Evolutionary conservation across 1,140 invertebrate genomes (phyloP).

Genomic region (Oryzaephilus surinamensis): DNA sequence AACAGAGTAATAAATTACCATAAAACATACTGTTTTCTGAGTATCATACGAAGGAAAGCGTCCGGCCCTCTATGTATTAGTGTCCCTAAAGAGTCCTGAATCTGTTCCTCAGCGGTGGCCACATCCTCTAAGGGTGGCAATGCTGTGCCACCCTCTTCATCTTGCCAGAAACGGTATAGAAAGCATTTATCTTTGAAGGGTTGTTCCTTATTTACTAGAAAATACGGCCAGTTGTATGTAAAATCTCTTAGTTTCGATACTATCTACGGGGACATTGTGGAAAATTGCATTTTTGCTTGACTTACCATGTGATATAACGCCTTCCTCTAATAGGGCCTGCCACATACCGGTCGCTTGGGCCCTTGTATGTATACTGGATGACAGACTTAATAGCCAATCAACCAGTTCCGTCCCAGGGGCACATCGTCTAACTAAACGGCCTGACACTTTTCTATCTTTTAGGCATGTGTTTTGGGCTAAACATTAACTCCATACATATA

Average conservation of each 20-base stretch:
- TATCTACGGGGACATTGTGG: neutral
- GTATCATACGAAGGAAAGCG: slow-evolving; percentile 68
- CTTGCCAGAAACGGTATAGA: slow-evolving; percentile 69
- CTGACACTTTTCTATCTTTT: slow-evolving; percentile 46
- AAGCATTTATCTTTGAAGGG: slow-evolving; percentile 78
- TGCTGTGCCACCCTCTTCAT: slow-evolving; percentile 46
- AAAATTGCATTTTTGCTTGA: slow-evolving; percentile 1
- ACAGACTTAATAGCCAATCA: slow-evolving; percentile 60
- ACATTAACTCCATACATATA: slow-evolving; percentile 26
- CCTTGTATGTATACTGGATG: slow-evolving; percentile 47
- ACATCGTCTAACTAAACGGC: slow-evolving; percentile 46
- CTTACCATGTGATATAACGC: slow-evolving; percentile 66
- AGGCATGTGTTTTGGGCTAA: slow-evolving; percentile 42
- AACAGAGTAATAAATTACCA: neutral
- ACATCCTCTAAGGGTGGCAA: slow-evolving; percentile 46
- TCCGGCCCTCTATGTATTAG: slow-evolving; percentile 62
- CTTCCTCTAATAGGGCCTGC: slow-evolving; percentile 76
- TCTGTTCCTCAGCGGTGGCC: slow-evolving; percentile 53
- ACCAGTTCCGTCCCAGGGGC: slow-evolving; percentile 60
- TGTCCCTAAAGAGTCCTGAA: slow-evolving; percentile 53
- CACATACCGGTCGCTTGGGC: slow-evolving; percentile 71
- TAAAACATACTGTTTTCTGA: slow-evolving; percentile 65
- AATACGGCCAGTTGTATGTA: no score
- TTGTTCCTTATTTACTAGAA: slow-evolving; percentile 63
- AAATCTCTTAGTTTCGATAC: neutral